Base-by-base conservation (phyloP, 2,113 vertebrate species). In the Peromyscus leucopus region DNA sequence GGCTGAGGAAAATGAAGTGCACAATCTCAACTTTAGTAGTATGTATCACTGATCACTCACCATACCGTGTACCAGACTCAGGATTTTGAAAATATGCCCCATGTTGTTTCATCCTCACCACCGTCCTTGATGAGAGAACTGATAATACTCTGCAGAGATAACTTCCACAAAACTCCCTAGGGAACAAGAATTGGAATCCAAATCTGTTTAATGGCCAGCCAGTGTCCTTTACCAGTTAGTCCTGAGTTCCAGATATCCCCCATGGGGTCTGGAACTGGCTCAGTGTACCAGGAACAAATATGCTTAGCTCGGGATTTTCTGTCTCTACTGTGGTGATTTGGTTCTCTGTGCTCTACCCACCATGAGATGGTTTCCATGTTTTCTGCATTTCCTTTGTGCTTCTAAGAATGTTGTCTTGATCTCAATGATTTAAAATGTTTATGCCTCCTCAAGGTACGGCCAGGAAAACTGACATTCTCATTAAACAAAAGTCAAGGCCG, bases 401-500 rank as follows among this genome's bases (percentile, higher is more conserved):
- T 31, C 79, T 39, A 31, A 4, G 4, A 88, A 36, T 69, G 51
- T 0, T 24, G 6, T 84, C 11, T 80, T 48, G 7, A 59, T 59
- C 10, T 55, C 33, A 82, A 72, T 13, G 28, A 89, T 71, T 96
- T 93, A 26, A 93, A 57, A 82, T n/a, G 39, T 89, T 86, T 55
- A 51, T 80, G 17, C 57, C 10, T 91, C 39, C 72, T 61, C 36
- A 80, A 85, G 22, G 12, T 33, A 78, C 69, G 42, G 12, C 22
- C 75, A 31, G 19, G 21, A 89, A 93, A 48, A 61, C 48, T 39
- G 33, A 55, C 2, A 0, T 22, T 42, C 12, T 9, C 2, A 9
- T 82, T 76, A 46, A 61, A 88, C 33, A 42, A 95, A 96, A 86
- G 59, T 82, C 91, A 72, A 80, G n/a, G n/a, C n/a, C n/a, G n/a